These are phyloP conservation scores for Heliconius ismenius DNA, from an alignment of 2,888 invertebrate genomes.

Conservation along the genomic window DNA sequence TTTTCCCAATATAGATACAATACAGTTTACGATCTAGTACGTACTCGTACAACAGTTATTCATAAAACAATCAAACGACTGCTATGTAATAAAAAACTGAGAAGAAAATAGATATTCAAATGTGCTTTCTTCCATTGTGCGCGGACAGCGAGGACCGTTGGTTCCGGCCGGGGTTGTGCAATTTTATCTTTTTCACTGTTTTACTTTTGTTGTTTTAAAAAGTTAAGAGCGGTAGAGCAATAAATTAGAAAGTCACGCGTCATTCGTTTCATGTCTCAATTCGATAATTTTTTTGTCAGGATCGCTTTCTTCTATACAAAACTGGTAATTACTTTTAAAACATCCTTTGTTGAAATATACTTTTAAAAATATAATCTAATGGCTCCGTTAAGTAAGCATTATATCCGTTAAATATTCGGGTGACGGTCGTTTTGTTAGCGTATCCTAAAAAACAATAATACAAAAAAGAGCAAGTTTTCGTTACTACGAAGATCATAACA, in stretches of 20 bases:
- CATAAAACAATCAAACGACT: slow-evolving; percentile 24
- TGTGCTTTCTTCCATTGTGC: slow-evolving; percentile 48
- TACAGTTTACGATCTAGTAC: slow-evolving; percentile 17
- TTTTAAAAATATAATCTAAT: slow-evolving; percentile 18
- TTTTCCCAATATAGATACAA: background rate
- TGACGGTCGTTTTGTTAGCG: slow-evolving; percentile 19
- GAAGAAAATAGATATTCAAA: slow-evolving; percentile 45
- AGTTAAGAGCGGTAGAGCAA: slow-evolving; percentile 54
- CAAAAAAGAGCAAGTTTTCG: slow-evolving; percentile 11
- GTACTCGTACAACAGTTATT: background rate
- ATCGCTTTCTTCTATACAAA: slow-evolving; percentile 65
- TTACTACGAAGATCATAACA: slow-evolving; percentile 22
- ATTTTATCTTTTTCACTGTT: slow-evolving; percentile 59
- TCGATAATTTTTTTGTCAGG: slow-evolving; percentile 52
- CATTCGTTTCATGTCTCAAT: slow-evolving; percentile 51
- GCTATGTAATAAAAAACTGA: slow-evolving; percentile 31
- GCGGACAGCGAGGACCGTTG: slow-evolving; percentile 24
- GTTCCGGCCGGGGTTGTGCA: slow-evolving; percentile 49
- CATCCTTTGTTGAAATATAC: slow-evolving; percentile 47
- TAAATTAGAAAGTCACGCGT: slow-evolving; percentile 70
- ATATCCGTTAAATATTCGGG: slow-evolving; percentile 28
- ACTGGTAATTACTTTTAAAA: slow-evolving; percentile 53
- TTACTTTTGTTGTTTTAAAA: slow-evolving; percentile 54
- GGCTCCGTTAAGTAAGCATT: slow-evolving; percentile 20
- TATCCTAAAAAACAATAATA: slow-evolving; percentile 17